Evolutionary conservation across 1,140 invertebrate species (phyloP).

Genomic region (Bathynomus jamesi): DNA sequence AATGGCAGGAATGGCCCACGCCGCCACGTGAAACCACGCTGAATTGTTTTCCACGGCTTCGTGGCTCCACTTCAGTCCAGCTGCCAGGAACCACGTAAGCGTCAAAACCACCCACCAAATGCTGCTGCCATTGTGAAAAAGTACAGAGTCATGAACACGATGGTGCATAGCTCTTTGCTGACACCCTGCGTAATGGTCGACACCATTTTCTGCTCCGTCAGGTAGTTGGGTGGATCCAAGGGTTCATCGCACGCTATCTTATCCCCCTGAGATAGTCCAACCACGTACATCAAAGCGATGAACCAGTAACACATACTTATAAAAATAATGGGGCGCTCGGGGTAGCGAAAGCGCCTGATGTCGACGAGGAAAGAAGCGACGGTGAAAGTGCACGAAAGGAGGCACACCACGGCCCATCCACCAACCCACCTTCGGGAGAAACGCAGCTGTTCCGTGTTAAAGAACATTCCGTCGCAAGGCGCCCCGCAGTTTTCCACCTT

Average conservation of each 20-base stretch:
- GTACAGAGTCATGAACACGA: slow-evolving; percentile 95
- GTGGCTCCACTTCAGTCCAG: slow-evolving; percentile 96
- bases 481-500: slow-evolving; percentile 76
- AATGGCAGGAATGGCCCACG: slow-evolving; percentile 68
- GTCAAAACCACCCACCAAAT: slow-evolving; percentile 96
- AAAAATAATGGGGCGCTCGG: slow-evolving; percentile 95
- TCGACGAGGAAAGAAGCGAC: slow-evolving; percentile 92
- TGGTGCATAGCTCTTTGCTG: slow-evolving; percentile 82
- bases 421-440: slow-evolving; percentile 88
- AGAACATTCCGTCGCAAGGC: slow-evolving; percentile 89
- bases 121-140: slow-evolving; percentile 95
- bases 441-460: slow-evolving; percentile 65
- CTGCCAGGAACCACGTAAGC: slow-evolving; percentile 95
- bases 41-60: slow-evolving; percentile 97
- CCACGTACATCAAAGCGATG: slow-evolving; percentile 84
- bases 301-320: slow-evolving; percentile 94
- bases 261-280: slow-evolving; percentile 80
- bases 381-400: slow-evolving; percentile 84
- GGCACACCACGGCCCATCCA: slow-evolving; percentile 84
- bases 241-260: slow-evolving; percentile 78
- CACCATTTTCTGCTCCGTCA: slow-evolving; percentile 56
- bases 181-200: slow-evolving; percentile 85
- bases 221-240: slow-evolving; percentile 55
- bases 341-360: slow-evolving; percentile 80
- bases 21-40: slow-evolving; percentile 93